Evolutionary conservation across 2,113 vertebrate genomes (phyloP).

Genomic region (Nymphicus hollandicus): DNA sequence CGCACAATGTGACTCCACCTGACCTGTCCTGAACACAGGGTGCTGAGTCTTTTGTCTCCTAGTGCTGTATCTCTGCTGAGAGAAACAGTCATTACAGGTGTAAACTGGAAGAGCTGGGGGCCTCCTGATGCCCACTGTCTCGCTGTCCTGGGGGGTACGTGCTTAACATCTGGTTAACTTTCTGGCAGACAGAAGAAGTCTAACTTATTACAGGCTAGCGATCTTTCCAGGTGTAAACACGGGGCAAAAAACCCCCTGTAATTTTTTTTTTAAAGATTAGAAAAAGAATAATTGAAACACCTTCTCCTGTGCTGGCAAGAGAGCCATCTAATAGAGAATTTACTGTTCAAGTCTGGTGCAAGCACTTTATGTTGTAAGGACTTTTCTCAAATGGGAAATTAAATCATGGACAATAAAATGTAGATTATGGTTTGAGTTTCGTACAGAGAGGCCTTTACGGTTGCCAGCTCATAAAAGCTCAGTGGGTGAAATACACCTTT

Average conservation of each 20-base stretch:
- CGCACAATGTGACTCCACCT: not conserved
- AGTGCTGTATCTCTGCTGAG: not conserved
- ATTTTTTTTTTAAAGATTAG: not conserved
- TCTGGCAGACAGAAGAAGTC: not conserved
- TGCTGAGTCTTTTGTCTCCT: not conserved
- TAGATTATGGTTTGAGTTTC: not conserved
- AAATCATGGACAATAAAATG: not conserved
- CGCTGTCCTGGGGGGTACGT: not conserved
- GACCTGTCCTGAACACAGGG: not conserved
- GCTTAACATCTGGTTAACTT: not conserved
- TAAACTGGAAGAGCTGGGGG: not conserved
- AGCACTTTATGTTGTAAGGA: not conserved
- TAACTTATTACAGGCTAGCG: not conserved
- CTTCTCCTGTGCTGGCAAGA: not conserved
- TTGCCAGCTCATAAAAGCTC: not conserved
- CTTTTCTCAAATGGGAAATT: not conserved
- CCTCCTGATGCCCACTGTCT: not conserved
- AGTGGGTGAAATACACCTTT: not conserved
- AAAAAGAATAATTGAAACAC: not conserved
- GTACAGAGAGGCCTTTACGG: not conserved
- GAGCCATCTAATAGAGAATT: not conserved
- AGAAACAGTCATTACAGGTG: not conserved
- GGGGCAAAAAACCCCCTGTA: fast-evolving
- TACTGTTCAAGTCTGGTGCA: not conserved
- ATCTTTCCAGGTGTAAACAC: not conserved